These are phyloP conservation scores for Ennomos fuscantarius DNA, from an alignment of 2,888 invertebrate species.

Conservation along the genomic window DNA sequence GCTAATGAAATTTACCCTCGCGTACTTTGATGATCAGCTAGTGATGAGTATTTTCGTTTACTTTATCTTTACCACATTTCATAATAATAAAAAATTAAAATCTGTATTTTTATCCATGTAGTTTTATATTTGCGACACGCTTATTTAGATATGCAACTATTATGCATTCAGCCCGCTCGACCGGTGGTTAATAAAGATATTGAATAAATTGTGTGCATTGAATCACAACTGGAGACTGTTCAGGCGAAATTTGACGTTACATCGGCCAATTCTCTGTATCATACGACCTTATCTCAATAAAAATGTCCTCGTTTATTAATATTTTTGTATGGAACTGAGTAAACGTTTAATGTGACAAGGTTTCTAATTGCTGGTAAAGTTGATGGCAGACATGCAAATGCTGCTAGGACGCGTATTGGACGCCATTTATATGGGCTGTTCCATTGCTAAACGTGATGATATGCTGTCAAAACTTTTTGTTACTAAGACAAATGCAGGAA, in stretches of 20 bases:
- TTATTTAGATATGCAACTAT: conserved; percentile 26
- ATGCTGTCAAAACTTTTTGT: conserved; percentile 1
- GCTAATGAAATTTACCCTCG: too few relatives aligned
- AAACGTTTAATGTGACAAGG: background rate
- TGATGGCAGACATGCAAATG: background rate
- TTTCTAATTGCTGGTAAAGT: background rate
- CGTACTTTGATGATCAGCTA: too few relatives aligned
- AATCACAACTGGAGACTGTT: conserved; percentile 39
- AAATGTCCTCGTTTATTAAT: too few relatives aligned
- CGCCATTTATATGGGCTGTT: conserved; percentile 1
- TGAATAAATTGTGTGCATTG: conserved; percentile 36
- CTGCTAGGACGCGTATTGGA: background rate
- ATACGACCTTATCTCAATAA: background rate
- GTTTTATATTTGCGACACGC: conserved; percentile 3
- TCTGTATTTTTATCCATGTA: background rate
- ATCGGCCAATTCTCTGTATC: background rate
- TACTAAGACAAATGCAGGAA: too few relatives aligned
- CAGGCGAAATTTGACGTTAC: conserved; percentile 9
- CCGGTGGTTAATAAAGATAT: conserved; percentile 45
- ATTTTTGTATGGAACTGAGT: background rate
- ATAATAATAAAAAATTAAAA: background rate
- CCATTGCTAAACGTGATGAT: background rate
- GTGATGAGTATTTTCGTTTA: too few relatives aligned
- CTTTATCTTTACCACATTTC: too few relatives aligned
- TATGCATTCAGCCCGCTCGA: conserved; percentile 40